These are phyloP conservation scores for Daubentonia madagascariensis DNA, from an alignment of 2,113 vertebrate genomes.

Conservation along the genomic window DNA sequence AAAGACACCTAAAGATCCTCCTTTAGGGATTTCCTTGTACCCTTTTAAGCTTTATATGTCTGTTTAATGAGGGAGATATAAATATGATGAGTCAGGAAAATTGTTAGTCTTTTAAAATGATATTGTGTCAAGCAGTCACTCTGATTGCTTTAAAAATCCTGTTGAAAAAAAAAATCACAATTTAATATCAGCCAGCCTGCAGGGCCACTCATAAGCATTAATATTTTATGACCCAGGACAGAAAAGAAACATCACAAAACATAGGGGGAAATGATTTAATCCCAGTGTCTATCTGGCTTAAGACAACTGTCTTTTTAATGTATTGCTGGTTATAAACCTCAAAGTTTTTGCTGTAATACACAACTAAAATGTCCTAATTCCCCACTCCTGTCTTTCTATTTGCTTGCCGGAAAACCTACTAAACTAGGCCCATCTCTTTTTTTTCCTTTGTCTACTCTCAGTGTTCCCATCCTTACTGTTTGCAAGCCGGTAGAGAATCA, in stretches of 20 bases:
- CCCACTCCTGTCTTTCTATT: not conserved
- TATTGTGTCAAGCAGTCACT: conserved; percentile 50
- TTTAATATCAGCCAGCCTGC: conserved; percentile 51
- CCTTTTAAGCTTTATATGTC: conserved; percentile 51
- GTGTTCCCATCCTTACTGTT: not conserved
- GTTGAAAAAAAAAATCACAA: not conserved
- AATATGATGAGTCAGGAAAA: conserved; percentile 73
- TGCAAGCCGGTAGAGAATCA: conserved; percentile 41
- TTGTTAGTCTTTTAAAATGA: conserved; percentile 64
- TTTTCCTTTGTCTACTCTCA: not conserved
- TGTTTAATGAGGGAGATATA: conserved; percentile 43
- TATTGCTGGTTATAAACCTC: not conserved
- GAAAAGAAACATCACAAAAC: conserved; percentile 15
- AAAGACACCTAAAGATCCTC: conserved; percentile 41
- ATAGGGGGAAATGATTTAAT: conserved; percentile 37
- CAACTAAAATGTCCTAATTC: not conserved
- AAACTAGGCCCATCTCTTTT: not conserved
- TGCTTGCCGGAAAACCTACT: not conserved
- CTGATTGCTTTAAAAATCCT: conserved; percentile 18
- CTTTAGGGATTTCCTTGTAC: conserved; percentile 25
- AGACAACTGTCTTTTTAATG: not conserved
- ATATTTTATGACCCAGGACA: conserved; percentile 19
- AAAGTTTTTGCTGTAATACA: not conserved
- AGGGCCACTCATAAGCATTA: conserved; percentile 41
- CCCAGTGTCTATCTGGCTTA: not conserved